Conservation (phyloP, 2,113 vertebrate genomes). For the Lycaon pictus region DNA sequence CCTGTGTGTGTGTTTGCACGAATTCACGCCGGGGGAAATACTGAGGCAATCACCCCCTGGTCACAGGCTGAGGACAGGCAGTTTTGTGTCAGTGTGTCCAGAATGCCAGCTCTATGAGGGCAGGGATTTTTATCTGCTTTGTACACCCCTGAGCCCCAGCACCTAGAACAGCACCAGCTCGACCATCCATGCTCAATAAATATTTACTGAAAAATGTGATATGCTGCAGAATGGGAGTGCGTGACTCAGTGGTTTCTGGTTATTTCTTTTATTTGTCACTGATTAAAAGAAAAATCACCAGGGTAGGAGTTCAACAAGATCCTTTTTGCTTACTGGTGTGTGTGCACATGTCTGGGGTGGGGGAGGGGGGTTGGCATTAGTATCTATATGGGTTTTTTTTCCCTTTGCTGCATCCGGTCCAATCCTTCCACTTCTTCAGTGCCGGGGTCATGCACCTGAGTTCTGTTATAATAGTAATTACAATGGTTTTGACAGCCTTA, state of each 20-base stretch:
- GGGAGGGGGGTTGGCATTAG: not conserved
- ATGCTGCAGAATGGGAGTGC: not conserved
- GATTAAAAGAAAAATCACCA: not conserved
- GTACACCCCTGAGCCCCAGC: not conserved
- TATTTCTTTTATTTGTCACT: not conserved
- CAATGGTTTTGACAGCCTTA: conserved; percentile 66
- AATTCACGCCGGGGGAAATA: not conserved
- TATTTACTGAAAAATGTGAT: not conserved
- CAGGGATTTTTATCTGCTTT: not conserved
- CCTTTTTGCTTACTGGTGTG: not conserved
- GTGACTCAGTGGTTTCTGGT: not conserved
- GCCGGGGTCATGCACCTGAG: conserved; percentile 68
- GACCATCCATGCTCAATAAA: not conserved
- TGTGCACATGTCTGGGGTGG: fast-evolving
- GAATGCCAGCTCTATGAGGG: not conserved
- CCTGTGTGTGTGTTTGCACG: not conserved
- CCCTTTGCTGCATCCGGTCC: conserved; percentile 35
- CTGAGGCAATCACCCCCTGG: not conserved
- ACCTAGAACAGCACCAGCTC: not conserved
- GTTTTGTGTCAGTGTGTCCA: not conserved
- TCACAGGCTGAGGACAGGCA: not conserved
- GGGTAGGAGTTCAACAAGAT: not conserved
- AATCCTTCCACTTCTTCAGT: conserved; percentile 22
- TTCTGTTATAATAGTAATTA: conserved; percentile 69
- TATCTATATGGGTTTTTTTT: not conserved